A percentile compares a stretch with the other conserved stretches of the same genome.
phyloP scores from a whole-genome alignment of 2,888 invertebrate genomes.

The Anorthoa munda region DNA sequence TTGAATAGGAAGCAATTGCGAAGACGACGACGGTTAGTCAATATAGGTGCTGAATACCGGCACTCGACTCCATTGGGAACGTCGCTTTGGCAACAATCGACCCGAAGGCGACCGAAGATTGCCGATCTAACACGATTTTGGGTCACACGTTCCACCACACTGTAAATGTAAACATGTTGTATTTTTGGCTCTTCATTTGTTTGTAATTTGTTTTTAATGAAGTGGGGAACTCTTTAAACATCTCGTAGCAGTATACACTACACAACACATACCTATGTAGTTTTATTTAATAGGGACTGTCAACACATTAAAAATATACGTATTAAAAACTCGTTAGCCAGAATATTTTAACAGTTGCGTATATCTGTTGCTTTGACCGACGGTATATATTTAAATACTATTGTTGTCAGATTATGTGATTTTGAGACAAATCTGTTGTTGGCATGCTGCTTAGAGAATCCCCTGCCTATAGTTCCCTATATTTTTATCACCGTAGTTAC shows the following conservation, averaged over 20 bases:
- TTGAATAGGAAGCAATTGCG: conserved; percentile 60
- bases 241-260: background rate
- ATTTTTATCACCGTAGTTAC: no score
- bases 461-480: no score
- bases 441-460: no score
- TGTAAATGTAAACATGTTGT: conserved; percentile 29
- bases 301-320: background rate
- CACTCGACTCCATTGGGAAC: conserved; percentile 49
- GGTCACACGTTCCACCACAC: conserved; percentile 34
- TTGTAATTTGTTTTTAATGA: conserved; percentile 30
- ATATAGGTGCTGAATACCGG: conserved; percentile 53
- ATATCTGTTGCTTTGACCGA: background rate
- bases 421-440: no score
- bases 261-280: background rate
- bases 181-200: conserved; percentile 39
- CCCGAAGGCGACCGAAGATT: conserved; percentile 46
- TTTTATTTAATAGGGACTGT: background rate
- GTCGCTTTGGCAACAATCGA: conserved; percentile 37
- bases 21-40: conserved; percentile 49
- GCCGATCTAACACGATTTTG: conserved; percentile 36
- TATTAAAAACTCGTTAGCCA: no score
- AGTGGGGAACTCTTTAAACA: conserved; percentile 7
- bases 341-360: background rate
- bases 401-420: background rate
- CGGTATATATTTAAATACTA: background rate